phyloP scores from a whole-genome alignment of 1,140 invertebrate species.

The Mizuhopecten yessoensis region DNA sequence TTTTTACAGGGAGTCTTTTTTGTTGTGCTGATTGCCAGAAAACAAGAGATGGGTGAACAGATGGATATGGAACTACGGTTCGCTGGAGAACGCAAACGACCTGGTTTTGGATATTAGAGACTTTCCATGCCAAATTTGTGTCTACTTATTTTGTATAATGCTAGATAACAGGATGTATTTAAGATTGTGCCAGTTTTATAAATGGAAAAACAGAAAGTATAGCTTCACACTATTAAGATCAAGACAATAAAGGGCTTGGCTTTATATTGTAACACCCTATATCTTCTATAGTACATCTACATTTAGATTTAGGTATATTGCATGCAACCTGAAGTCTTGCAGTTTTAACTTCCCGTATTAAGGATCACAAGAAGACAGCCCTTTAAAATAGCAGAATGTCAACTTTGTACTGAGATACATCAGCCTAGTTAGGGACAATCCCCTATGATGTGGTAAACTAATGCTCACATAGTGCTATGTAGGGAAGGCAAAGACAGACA shows the following conservation, averaged over 20 bases:
- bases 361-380: too few species aligned
- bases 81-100: slow-evolving; percentile 57
- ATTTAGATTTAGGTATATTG: background rate
- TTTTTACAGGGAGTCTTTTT: slow-evolving; percentile 67
- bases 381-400: too few species aligned
- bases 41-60: slow-evolving; percentile 71
- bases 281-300: background rate
- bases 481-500: too few species aligned
- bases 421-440: too few species aligned
- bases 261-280: background rate
- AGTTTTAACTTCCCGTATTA: background rate
- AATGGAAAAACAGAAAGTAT: slow-evolving; percentile 29
- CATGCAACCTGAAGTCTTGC: background rate
- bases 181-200: background rate
- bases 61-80: slow-evolving; percentile 74
- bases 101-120: slow-evolving; percentile 46
- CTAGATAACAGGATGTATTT: background rate
- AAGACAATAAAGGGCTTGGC: background rate
- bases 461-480: too few species aligned
- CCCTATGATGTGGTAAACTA: too few species aligned
- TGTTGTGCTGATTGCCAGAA: slow-evolving; percentile 67
- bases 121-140: background rate
- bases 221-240: background rate
- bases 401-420: background rate
- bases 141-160: background rate